These are phyloP conservation scores for Cryptus armator DNA, from an alignment of 2,888 invertebrate species.

Conservation along the genomic window DNA sequence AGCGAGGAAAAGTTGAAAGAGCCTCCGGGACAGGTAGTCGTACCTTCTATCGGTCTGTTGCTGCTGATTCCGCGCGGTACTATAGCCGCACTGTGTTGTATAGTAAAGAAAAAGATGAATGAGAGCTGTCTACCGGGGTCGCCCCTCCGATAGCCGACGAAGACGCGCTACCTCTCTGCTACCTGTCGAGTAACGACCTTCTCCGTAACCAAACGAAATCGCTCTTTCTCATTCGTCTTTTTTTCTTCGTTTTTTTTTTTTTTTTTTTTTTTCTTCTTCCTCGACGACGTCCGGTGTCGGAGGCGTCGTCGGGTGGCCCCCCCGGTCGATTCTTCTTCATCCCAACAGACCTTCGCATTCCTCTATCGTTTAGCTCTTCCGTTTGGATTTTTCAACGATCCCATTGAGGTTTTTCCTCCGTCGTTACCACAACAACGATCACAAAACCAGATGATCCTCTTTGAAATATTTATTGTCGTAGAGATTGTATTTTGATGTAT, in stretches of 20 bases:
- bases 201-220: conserved; percentile 75
- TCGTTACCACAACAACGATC: conserved; percentile 3
- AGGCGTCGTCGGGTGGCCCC: conserved; percentile 62
- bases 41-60: conserved; percentile 13
- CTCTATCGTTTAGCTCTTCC: conserved; percentile 15
- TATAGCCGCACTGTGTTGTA: conserved; percentile 25
- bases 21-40: conserved; percentile 71
- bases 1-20: conserved; percentile 69
- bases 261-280: conserved; percentile 31
- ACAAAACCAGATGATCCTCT: conserved; percentile 14
- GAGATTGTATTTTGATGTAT: background rate
- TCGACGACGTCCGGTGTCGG: conserved; percentile 60
- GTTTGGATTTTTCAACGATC: conserved; percentile 50
- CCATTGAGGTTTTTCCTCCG: conserved; percentile 32
- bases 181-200: conserved; percentile 75
- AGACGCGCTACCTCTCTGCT: conserved; percentile 65
- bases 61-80: conserved; percentile 26
- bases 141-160: conserved; percentile 38
- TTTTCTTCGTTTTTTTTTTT: conserved; percentile 27
- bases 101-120: conserved; percentile 72
- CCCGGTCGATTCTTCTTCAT: conserved; percentile 61
- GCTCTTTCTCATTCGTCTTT: conserved; percentile 39
- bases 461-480: conserved; percentile 22
- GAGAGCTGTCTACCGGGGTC: conserved; percentile 67
- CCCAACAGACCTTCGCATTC: conserved; percentile 55